These are phyloP conservation scores for Sebastes hopkinsi DNA, from an alignment of 2,797 vertebrate genomes.

Conservation along the genomic window DNA sequence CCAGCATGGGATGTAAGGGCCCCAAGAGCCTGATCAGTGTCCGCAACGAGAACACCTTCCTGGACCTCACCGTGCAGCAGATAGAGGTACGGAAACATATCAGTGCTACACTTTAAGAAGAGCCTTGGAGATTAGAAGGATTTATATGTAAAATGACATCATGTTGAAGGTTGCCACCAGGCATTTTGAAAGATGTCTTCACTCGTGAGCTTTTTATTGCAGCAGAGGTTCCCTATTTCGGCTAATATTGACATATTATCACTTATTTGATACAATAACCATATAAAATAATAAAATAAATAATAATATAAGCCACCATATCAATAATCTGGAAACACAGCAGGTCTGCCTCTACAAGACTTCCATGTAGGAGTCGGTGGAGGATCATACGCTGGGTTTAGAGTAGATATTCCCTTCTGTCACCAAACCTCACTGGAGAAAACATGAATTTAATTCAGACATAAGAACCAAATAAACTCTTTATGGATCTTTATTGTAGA, in stretches of 20 bases:
- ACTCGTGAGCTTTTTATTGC: neutral
- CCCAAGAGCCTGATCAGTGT: slow-evolving; percentile 98
- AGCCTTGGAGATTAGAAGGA: too few species aligned
- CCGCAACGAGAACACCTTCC: slow-evolving; percentile 97
- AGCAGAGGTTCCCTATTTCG: too few species aligned
- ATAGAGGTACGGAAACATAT: slow-evolving; percentile 87
- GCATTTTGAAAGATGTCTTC: neutral
- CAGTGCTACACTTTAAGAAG: neutral
- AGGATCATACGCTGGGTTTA: too few species aligned
- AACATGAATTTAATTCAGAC: neutral
- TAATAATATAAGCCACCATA: too few species aligned
- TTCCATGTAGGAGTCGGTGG: too few species aligned
- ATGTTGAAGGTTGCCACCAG: neutral
- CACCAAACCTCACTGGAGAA: too few species aligned
- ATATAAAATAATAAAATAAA: too few species aligned
- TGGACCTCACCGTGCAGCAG: slow-evolving; percentile 98
- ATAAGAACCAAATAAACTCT: neutral
- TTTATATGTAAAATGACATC: neutral
- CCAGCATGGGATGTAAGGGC: slow-evolving; percentile 99
- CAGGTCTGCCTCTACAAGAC: too few species aligned
- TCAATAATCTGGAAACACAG: too few species aligned
- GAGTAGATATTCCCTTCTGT: too few species aligned
- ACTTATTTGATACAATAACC: neutral
- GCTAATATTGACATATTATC: neutral
- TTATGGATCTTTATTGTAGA: neutral